Base-by-base conservation (phyloP, 1,140 invertebrate genomes). In the Calosoma granatense region DNA sequence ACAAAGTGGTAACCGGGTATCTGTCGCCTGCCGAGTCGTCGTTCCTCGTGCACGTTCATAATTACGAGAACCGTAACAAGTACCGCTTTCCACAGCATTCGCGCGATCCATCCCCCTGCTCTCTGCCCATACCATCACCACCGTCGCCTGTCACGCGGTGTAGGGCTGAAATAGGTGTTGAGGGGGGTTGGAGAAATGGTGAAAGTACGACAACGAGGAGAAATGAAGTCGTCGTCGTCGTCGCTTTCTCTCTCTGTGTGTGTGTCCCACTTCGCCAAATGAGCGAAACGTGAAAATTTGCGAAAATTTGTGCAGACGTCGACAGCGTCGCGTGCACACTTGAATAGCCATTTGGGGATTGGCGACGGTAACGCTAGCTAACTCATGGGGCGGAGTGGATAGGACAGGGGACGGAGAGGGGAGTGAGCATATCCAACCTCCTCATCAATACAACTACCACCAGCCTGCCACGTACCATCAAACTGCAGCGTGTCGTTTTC, bases 281-380 rank as follows among this genome's bases (percentile, higher is more conserved):
- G 43, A 19, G 43, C 12, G 43, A 51, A 51, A 51, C 43, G 43
- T 51, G 43, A 19, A 51, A 51, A 51, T 51, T 51, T 51, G 43
- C 43, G 43, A 51, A 51, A 51, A 51, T 51, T 51, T 51, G 12
- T 51, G 43, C 43, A 51, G 26, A 30, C 43, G 43, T 51, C 43
- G 43, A n/a, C 43, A n/a, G 43, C 43, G 19, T 51, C 43, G 26
- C 26, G 26, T 30, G 26, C 26, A 30, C 26, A 30, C 26, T 30
- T 14, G 26, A 30, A 30, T 30, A 30, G 26, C 14, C 26, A 30
- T 30, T 30, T 30, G 26, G 26, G 26, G 26, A 30, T 30, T 30
- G 26, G 14, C 26, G 26, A 14, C 17, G 20, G 47, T 51, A 17
- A 17, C 15, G 15, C 4, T 15, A 6, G 47, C 4, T 51, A 51